These are phyloP conservation scores for Meiosimyza platycephala DNA, from an alignment of 2,888 invertebrate genomes.

Conservation along the genomic window DNA sequence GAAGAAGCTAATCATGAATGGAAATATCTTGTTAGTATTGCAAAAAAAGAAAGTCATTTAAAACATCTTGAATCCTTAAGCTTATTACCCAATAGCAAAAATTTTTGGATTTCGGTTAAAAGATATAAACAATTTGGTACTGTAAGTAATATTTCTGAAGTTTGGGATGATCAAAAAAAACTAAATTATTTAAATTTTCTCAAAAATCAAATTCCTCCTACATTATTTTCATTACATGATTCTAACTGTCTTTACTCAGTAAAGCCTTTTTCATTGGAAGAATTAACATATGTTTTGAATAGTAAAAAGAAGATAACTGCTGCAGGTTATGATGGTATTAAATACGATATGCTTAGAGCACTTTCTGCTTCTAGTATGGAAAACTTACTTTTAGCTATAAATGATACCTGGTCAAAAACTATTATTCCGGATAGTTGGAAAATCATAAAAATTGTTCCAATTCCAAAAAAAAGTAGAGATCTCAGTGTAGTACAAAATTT, in stretches of 20 bases:
- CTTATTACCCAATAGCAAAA: too few species aligned
- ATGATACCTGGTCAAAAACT: neutral
- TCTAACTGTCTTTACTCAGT: too few species aligned
- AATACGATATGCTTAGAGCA: conserved; percentile 17
- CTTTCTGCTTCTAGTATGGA: neutral
- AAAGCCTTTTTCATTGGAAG: too few species aligned
- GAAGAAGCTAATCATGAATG: conserved; percentile 6
- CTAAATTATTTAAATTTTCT: too few species aligned
- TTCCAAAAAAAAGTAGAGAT: conserved; percentile 9
- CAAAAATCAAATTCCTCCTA: too few species aligned
- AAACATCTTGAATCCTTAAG: too few species aligned
- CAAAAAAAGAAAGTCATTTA: neutral
- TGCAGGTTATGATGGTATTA: neutral
- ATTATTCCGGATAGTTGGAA: conserved; percentile 15
- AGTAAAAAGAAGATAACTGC: neutral
- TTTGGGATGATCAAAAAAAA: neutral
- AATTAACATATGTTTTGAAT: too few species aligned
- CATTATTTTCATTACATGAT: too few species aligned
- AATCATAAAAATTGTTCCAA: conserved; percentile 22
- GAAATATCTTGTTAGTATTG: neutral
- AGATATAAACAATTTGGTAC: too few species aligned
- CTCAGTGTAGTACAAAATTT: conserved; percentile 22
- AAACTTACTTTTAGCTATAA: neutral
- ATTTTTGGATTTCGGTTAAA: too few species aligned
- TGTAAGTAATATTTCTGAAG: neutral